Evolutionary conservation across 2,113 vertebrate genomes (phyloP), one percentile per base, ranked within the genome.

Genomic region (Nyctereutes procyonoides): DNA sequence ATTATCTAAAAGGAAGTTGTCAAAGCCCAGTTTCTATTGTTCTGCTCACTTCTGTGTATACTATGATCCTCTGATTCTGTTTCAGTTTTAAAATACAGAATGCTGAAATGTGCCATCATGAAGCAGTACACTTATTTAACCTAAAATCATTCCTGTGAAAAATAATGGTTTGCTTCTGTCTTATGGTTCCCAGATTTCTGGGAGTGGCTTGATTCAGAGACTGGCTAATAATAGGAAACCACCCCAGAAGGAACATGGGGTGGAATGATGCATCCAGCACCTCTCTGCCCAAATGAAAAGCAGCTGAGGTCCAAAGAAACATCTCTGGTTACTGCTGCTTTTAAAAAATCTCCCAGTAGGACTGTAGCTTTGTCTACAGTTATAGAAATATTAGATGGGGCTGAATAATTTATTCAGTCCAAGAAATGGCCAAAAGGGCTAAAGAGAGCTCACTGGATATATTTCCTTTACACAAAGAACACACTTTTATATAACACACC

Each of bases 101-200:
- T 93, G 90, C 60, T 86, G 48, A 82, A 63, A n/a, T 38, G 4
- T 24, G 38, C 28, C 74, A 0, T 71, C 38, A 48, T 69, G 58
- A 88, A 88, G 28, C 8, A 7, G 2, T 48, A n/a, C 16, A 12
- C 11, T 83, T 74, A 30, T 56, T 90, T 87, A 69, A 63, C 17
- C 17, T 79, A 71, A 88, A 62, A 58, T 93, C 3, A 15, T 86
- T 81, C n/a, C 48, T 85, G 5, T 81, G 62, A 88, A 86, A 92
- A 84, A 48, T 63, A 71, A 26, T 6, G 30, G 16, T 73, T 83
- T 32, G 5, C 32, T 74, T 73, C 4, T 90, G 51, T 88, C 62
- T 38, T 5, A 28, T 51, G 24, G 63, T 63, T 63, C 53, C 71
- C 48, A 51, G 19, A 12, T 83, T 85, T 91, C 94, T 73, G 73